Base-by-base conservation (phyloP, 1,140 invertebrate species). In the Nilaparvata lugens region DNA sequence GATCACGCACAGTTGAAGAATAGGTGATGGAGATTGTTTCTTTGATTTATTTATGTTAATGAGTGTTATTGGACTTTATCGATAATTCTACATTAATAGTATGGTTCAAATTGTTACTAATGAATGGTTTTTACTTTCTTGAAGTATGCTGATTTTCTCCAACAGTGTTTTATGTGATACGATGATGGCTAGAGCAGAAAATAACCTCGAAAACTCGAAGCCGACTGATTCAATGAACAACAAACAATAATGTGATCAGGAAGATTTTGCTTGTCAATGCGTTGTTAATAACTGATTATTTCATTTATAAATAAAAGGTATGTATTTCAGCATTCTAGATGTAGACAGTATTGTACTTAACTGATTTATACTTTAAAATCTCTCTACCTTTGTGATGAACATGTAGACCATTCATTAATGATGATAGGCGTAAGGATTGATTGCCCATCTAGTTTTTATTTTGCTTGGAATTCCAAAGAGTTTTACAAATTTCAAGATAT, bases 41-140 rank as follows among this genome's bases (percentile, higher is more conserved):
- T 48, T 48, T 48, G 16, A 23, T 48, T 48, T 48, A 48, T 48
- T 48, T 48, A 48, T 48, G 45, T 48, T 48, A 48, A 48, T 48
- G 45, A 48, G 21, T 48, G 21, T 48, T 48, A 19, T 23, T 48
- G 0, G 77, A 76, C 31, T 35, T 35, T 35, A 35, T 11, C 31
- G 31, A 35, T 35, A 35, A 35, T 35, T 35, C 31, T 4, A 11
- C 31, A 35, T 35, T 35, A 35, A 6, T 35, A 35, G 31, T 35
- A 35, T 35, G 31, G 31, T 35, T 35, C 2, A 35, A 0, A 79
- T 73, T 6, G 80, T 58, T 31, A 71, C 72, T 25, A 75, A 74
- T 31, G 82, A 68, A 70, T 1, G 14, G 45, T 19, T 24, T 51
- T 1, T 51, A 21, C 45, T 53, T 13, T 53, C 52, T 24, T 28